phyloP scores from a whole-genome alignment of 2,888 invertebrate genomes.

The Eretmocerus hayati region DNA sequence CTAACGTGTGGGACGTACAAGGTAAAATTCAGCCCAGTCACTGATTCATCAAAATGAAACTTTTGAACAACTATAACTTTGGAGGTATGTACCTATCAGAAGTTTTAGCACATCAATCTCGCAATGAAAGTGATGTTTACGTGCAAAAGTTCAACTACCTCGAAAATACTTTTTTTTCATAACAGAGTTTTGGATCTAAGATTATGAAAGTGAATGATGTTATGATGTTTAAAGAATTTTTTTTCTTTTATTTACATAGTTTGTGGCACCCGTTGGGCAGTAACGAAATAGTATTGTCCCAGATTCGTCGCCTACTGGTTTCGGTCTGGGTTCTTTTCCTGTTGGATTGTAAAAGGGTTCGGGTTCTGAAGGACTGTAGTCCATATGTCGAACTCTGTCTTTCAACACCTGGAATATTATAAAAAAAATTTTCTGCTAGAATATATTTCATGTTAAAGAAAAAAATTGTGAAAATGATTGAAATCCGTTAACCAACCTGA shows the following conservation, averaged over 20 bases:
- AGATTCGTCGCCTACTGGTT: slow-evolving; percentile 79
- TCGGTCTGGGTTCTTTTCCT: slow-evolving; percentile 74
- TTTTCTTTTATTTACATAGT: slow-evolving; percentile 77
- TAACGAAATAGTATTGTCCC: slow-evolving; percentile 79
- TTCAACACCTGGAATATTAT: slow-evolving; percentile 62
- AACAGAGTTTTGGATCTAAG: too few relatives aligned
- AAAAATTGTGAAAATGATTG: background rate
- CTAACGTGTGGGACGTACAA: too few relatives aligned
- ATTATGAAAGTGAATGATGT: too few relatives aligned
- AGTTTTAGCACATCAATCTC: too few relatives aligned
- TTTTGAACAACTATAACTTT: too few relatives aligned
- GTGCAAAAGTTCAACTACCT: too few relatives aligned
- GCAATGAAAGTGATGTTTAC: too few relatives aligned
- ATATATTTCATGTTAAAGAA: background rate
- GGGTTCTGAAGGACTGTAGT: slow-evolving; percentile 62
- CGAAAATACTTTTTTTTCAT: too few relatives aligned
- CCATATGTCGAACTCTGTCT: slow-evolving; percentile 72
- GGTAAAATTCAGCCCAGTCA: too few relatives aligned
- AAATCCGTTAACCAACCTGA: slow-evolving; percentile 54
- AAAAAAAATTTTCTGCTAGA: background rate
- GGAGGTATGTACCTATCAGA: too few relatives aligned
- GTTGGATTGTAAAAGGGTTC: slow-evolving; percentile 75
- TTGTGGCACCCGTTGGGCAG: slow-evolving; percentile 78
- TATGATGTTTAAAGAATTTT: too few relatives aligned
- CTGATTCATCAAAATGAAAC: too few relatives aligned